Conservation (phyloP, 2,888 invertebrate species). For the Diogma glabrata region DNA sequence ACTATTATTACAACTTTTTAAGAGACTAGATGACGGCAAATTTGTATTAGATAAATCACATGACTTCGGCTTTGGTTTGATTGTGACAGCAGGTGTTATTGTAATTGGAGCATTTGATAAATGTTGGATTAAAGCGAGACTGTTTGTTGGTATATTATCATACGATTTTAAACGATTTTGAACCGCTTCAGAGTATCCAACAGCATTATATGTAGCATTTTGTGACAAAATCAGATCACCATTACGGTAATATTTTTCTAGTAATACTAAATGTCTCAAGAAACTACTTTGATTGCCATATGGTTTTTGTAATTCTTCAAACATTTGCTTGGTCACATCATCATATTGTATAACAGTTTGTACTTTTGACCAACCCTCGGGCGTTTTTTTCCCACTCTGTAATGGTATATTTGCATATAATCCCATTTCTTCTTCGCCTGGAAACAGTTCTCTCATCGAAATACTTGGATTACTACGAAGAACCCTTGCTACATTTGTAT, state of each 20-base stretch:
- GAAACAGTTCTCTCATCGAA: conserved; percentile 67
- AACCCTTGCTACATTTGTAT: conserved; percentile 31
- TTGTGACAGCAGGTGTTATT: conserved; percentile 21
- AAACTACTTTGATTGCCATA: conserved; percentile 83
- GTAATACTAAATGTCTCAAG: conserved; percentile 61
- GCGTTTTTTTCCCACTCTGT: conserved; percentile 53
- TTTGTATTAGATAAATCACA: conserved; percentile 22
- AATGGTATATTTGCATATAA: conserved; percentile 58
- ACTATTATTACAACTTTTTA: conserved; percentile 13
- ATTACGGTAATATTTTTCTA: conserved; percentile 74
- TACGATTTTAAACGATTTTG: conserved; percentile 67
- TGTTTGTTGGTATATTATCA: conserved; percentile 40
- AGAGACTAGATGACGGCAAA: conserved; percentile 15
- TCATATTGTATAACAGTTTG: conserved; percentile 70
- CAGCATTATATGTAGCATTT: conserved; percentile 60
- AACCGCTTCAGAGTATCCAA: conserved; percentile 67
- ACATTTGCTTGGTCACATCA: conserved; percentile 64
- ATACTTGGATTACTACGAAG: conserved; percentile 58
- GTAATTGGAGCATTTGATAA: conserved; percentile 11
- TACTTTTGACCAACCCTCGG: conserved; percentile 77
- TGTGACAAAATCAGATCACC: conserved; percentile 65
- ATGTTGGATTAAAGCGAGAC: conserved; percentile 6
- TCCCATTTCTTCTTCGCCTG: conserved; percentile 72
- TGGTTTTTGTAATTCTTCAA: conserved; percentile 73
- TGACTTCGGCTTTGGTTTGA: not conserved